Evolutionary conservation across 2,888 invertebrate genomes (phyloP).

Genomic region (Polydrusus pterygomalis): DNA sequence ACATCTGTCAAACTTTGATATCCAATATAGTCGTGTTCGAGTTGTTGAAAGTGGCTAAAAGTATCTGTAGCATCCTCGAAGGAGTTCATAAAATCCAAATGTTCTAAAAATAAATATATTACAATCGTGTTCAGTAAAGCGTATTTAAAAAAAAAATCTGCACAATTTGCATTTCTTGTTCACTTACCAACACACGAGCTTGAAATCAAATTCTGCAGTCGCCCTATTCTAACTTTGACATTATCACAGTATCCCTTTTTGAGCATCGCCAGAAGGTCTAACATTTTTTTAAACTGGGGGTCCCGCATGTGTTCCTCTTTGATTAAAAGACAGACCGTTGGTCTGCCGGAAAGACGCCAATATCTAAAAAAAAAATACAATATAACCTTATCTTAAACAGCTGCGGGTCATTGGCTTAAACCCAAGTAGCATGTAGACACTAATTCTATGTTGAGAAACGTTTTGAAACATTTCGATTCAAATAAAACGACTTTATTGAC

Average conservation of each 20-base stretch:
- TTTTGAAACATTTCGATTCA: no score
- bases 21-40: conserved; percentile 93
- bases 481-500: no score
- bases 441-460: no score
- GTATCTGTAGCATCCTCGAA: conserved; percentile 80
- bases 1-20: conserved; percentile 97
- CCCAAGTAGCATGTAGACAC: no score
- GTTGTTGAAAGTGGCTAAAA: conserved; percentile 89
- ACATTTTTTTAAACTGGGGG: conserved; percentile 96
- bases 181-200: conserved; percentile 93
- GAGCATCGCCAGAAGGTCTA: conserved; percentile 95
- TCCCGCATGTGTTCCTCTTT: conserved; percentile 97
- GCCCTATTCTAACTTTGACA: conserved; percentile 95
- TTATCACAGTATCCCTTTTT: conserved; percentile 98
- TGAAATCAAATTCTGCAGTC: conserved; percentile 96
- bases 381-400: no score
- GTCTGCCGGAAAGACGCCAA: conserved; percentile 97
- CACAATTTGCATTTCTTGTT: no score
- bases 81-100: conserved; percentile 96
- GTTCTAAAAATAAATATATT: conserved; percentile 80
- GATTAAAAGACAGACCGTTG: conserved; percentile 96
- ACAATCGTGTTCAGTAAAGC: no score
- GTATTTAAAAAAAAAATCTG: no score
- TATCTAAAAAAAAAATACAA: conserved; percentile 71
- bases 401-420: no score